Evolutionary conservation across 2,797 vertebrate species (phyloP).

Genomic region (Oryzias dopingdopingensis): DNA sequence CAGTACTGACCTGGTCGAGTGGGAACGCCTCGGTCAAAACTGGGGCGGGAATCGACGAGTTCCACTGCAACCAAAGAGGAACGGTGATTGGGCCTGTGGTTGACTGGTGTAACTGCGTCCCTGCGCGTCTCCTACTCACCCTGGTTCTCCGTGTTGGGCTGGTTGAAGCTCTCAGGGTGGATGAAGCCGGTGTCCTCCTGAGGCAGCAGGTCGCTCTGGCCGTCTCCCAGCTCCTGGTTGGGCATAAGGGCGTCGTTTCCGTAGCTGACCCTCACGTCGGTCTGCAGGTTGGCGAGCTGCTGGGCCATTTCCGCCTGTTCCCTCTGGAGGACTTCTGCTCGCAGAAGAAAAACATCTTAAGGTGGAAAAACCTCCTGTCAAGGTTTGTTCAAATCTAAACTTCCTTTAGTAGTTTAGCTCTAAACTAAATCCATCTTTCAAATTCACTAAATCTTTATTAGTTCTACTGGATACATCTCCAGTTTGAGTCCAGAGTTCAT

Average conservation of each 20-base stretch:
- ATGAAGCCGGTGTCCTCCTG: conserved; percentile 85
- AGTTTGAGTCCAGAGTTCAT: no score
- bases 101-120: background rate
- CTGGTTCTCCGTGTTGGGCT: conserved; percentile 93
- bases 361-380: no score
- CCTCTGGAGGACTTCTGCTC: conserved; percentile 88
- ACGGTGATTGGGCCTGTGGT: background rate
- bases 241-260: conserved; percentile 98
- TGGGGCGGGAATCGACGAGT: conserved; percentile 91
- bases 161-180: conserved; percentile 93
- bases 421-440: no score
- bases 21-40: conserved; percentile 89
- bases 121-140: conserved; percentile 28
- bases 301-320: conserved; percentile 95
- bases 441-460: no score
- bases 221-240: conserved; percentile 84
- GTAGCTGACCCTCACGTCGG: conserved; percentile 92
- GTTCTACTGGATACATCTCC: no score
- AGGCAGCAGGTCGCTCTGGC: conserved; percentile 84
- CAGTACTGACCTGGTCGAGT: conserved; percentile 87
- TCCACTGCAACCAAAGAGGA: conserved; percentile 79
- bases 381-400: background rate
- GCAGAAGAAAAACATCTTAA: background rate
- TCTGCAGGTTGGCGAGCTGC: conserved; percentile 94
- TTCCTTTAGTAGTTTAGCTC: no score